A percentile compares a stretch with the other conserved stretches of the same genome.
These are phyloP conservation scores for Spea multiplicata DNA, from an alignment of 2,113 vertebrate genomes.

Conservation along the genomic window DNA sequence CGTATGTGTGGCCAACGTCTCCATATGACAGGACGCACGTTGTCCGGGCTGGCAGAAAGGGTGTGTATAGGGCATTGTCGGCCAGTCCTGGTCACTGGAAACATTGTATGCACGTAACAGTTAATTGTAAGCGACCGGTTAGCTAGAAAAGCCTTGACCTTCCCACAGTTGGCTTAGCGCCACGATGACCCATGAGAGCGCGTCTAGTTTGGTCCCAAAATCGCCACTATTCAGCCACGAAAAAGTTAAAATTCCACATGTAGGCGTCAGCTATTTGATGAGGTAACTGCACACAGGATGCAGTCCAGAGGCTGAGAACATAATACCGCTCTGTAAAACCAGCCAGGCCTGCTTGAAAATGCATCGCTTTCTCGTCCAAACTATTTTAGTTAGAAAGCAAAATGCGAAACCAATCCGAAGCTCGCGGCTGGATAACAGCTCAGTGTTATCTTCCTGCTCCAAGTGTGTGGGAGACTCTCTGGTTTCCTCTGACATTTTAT, in stretches of 20 bases:
- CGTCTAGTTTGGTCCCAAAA: constrained; percentile 15
- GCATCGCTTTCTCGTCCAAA: constrained; percentile 58
- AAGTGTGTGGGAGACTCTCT: constrained; percentile 68
- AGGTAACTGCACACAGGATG: constrained; percentile 46
- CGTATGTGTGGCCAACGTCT: too few species aligned
- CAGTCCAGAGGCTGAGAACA: constrained; percentile 36
- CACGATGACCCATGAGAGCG: not conserved
- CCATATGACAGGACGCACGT: too few species aligned
- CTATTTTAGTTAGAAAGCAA: constrained; percentile 62
- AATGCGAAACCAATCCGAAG: constrained; percentile 63
- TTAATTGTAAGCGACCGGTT: too few species aligned
- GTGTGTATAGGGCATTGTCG: too few species aligned
- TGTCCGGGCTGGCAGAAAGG: too few species aligned
- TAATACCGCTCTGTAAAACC: constrained; percentile 39
- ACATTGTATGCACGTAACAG: too few species aligned
- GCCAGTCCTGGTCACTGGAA: too few species aligned
- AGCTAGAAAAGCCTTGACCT: too few species aligned
- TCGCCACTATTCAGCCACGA: not conserved
- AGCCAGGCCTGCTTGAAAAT: constrained; percentile 50
- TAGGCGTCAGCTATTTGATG: constrained; percentile 43
- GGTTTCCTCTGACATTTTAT: constrained; percentile 70
- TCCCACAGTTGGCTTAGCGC: not conserved
- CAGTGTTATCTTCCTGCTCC: constrained; percentile 72
- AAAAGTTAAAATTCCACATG: constrained; percentile 28
- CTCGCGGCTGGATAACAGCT: constrained; percentile 59